Percentiles rank a stretch among this genome's conserved stretches.
phyloP scores from a whole-genome alignment of 2,797 vertebrate genomes.

The Melanotaenia nigrans region DNA sequence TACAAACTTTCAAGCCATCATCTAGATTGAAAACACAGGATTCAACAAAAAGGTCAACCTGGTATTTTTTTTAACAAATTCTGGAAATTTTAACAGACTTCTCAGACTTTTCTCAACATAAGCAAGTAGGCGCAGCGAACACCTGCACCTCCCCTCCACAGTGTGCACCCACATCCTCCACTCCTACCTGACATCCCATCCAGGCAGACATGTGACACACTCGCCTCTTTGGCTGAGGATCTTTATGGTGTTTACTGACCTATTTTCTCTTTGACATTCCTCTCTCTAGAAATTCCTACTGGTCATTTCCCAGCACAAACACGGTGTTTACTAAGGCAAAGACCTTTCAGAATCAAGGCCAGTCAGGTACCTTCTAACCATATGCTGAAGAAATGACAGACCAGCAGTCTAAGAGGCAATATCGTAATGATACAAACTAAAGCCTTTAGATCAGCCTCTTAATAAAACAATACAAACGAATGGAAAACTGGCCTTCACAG shows the following conservation, averaged over 20 bases:
- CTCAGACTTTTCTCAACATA: too few relatives aligned
- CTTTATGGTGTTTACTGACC: slow-evolving; percentile 44
- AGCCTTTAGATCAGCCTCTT: not conserved
- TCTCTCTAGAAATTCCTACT: not conserved
- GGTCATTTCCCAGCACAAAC: slow-evolving; percentile 38
- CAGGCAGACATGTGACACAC: too few relatives aligned
- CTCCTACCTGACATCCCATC: slow-evolving; percentile 1
- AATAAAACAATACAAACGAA: not conserved
- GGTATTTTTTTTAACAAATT: too few relatives aligned
- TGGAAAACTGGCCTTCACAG: too few relatives aligned
- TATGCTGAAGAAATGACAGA: not conserved
- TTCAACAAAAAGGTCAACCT: too few relatives aligned
- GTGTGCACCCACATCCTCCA: slow-evolving; percentile 23
- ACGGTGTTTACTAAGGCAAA: not conserved
- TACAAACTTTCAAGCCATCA: not conserved
- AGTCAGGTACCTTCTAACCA: not conserved
- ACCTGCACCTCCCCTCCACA: too few relatives aligned
- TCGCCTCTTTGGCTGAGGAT: slow-evolving; percentile 6
- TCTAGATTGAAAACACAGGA: not conserved
- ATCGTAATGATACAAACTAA: not conserved
- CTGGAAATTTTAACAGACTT: too few relatives aligned
- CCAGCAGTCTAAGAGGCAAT: not conserved
- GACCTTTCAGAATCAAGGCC: not conserved
- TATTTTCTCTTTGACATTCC: slow-evolving; percentile 44
- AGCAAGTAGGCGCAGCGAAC: not conserved